Evolutionary conservation across 2,113 vertebrate genomes (phyloP), one percentile per base, ranked within the genome.

Genomic region (Paralichthys olivaceus): DNA sequence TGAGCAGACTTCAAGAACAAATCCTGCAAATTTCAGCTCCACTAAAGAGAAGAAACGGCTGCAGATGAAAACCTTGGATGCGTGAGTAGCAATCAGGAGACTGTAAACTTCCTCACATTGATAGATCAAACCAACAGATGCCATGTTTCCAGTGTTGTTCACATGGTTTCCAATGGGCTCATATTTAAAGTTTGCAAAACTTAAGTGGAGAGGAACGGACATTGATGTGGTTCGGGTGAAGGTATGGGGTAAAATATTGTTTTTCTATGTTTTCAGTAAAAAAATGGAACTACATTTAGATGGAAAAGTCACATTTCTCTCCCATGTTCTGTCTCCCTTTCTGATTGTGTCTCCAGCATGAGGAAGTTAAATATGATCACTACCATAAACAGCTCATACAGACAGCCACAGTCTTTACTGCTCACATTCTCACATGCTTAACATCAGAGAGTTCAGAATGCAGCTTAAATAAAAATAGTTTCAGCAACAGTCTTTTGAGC

Each of bases 341-440:
- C 66, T 69, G 29, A 15, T 20, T 37, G 54, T 20, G 65, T 77
- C 34, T 70, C 63, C 60, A 49, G 64, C 69, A 34, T 66, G 20
- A 9, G 34, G 25, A 70, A 47, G 54, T 73, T 37, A 26, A 40
- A 65, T 53, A 14, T 29, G 68, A 80, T 73, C 40, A 32, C 75
- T 29, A 15, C 82, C 81, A 83, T 83, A 81, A 86, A 70, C 66
- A 62, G 47, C 79, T 47, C 68, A 71, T 57, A 59, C 47, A 77
- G 75, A 57, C 28, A 26, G 69, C 76, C 72, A 4, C 84, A 69
- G 65, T 84, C 58, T 73, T 76, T 83, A 75, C 57, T 17, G 43
- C 62, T 72, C 54, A 17, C 26, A 26, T 65, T 81, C 65, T 72
- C 23, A n/a, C 75, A 58, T 60, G 79, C 76, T 77, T 37, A 54